These are phyloP conservation scores for Peromyscus leucopus DNA, from an alignment of 2,113 vertebrate genomes.

Conservation along the genomic window DNA sequence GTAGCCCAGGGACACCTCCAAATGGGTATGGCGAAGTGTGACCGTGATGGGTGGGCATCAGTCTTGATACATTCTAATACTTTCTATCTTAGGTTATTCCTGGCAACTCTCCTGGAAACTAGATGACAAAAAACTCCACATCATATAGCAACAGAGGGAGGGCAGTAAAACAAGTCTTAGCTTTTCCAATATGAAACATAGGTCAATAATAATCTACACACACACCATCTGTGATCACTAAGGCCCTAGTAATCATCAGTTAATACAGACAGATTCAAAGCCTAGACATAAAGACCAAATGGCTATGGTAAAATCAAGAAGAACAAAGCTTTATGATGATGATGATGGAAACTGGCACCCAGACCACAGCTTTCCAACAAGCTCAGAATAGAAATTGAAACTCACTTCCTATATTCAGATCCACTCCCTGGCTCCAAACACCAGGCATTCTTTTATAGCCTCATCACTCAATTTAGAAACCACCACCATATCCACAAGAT, in stretches of 20 bases:
- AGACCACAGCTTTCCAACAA: constrained; percentile 50
- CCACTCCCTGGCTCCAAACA: neutral
- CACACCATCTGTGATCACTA: neutral
- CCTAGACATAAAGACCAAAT: constrained; percentile 32
- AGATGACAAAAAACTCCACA: neutral
- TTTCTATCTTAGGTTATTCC: constrained; percentile 27
- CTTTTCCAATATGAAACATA: constrained; percentile 19
- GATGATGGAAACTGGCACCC: neutral
- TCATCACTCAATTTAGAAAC: constrained; percentile 25
- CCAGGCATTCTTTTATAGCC: neutral
- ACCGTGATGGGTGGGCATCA: neutral
- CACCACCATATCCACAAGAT: constrained; percentile 22
- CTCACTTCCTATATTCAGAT: neutral
- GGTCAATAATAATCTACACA: neutral
- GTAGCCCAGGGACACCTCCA: neutral
- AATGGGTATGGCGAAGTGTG: neutral
- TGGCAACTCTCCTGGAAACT: neutral
- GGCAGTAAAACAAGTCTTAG: neutral
- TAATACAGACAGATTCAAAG: neutral
- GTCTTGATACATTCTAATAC: neutral
- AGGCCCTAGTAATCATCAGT: neutral
- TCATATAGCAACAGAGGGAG: neutral
- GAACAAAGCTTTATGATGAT: neutral
- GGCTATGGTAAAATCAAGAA: neutral
- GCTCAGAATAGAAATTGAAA: constrained; percentile 1